Percentiles rank a stretch among this genome's conserved stretches.
phyloP scores from a whole-genome alignment of 2,888 invertebrate species.

The Agrochola lota region DNA sequence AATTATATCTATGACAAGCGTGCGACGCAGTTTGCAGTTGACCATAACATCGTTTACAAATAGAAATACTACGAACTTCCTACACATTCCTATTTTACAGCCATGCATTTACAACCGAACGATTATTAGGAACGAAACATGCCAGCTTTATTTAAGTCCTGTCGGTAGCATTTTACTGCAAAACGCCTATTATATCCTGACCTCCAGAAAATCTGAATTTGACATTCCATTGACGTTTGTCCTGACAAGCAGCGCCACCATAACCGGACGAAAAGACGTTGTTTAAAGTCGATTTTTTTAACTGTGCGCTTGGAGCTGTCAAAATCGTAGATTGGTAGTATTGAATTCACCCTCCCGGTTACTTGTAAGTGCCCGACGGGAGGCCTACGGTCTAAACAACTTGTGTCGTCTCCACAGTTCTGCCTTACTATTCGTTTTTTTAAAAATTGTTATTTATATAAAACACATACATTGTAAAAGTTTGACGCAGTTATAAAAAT shows the following conservation, averaged over 20 bases:
- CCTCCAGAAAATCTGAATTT: neutral
- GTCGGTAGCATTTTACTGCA: neutral
- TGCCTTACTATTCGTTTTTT: too few relatives aligned
- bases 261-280: neutral
- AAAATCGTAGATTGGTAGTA: too few relatives aligned
- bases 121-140: slow-evolving; percentile 21
- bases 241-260: neutral
- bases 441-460: too few relatives aligned
- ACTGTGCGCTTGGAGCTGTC: too few relatives aligned
- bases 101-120: slow-evolving; percentile 10
- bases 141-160: slow-evolving; percentile 5
- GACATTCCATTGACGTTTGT: neutral
- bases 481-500: too few relatives aligned
- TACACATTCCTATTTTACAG: slow-evolving; percentile 23
- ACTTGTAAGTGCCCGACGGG: too few relatives aligned
- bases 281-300: neutral
- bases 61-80: slow-evolving; percentile 28
- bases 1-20: slow-evolving; percentile 20
- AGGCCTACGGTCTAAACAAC: too few relatives aligned
- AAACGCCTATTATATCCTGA: slow-evolving; percentile 7
- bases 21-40: slow-evolving; percentile 13
- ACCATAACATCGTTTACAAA: slow-evolving; percentile 15
- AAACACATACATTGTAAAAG: too few relatives aligned
- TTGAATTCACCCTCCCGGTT: too few relatives aligned
- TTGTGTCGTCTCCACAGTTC: too few relatives aligned